Base-by-base conservation (phyloP, 2,888 invertebrate genomes). In the Ophion slaviceki region DNA sequence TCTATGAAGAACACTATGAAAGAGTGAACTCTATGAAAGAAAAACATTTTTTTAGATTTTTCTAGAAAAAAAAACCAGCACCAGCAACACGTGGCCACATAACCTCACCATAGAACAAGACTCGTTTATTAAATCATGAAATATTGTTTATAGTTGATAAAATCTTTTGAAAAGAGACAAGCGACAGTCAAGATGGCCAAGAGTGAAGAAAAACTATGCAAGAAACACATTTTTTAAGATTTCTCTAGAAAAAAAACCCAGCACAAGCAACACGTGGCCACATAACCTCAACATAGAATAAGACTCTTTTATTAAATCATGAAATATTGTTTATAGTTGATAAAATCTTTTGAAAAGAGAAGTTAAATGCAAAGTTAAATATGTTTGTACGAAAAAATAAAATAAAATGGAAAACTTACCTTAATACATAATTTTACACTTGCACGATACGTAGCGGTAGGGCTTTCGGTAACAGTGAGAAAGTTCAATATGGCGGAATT, bases 321-420 rank as follows among this genome's bases (percentile, higher is more conserved):
- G n/a, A 68, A 68, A 14, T 68, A 45, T 45, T 68, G 68, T 11
- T 68, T 40, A 40, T 17, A 45, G 20, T 68, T 45, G 45, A 68
- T 45, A 45, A n/a, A 68, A 68, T 66, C 66, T 8, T 20, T 45
- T 68, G 45, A 20, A 68, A 45, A 68, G 68, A 45, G 45, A 68
- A 45, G 45, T 68, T 68, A n/a, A 68, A 68, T 68, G n/a, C 45
- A 45, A 68, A 45, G 45, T 36, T 68, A 45, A 28, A 67, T 67
- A 67, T 45, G 67, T 67, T 64, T n/a, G 67, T 24, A 40, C 45
- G 67, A 10, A 45, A 32, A 64, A 64, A 64, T 64, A 64, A 45
- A 67, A 45, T 67, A 67, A 20, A 67, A 67, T 67, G 40, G n/a
- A 40, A 67, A 67, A 67, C 67, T 67, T 40, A 67, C 67, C 67